Base-by-base conservation (phyloP, 30 jellyfish, hydroid and myxozoan genomes). In the Phacellophora camtschatica region DNA sequence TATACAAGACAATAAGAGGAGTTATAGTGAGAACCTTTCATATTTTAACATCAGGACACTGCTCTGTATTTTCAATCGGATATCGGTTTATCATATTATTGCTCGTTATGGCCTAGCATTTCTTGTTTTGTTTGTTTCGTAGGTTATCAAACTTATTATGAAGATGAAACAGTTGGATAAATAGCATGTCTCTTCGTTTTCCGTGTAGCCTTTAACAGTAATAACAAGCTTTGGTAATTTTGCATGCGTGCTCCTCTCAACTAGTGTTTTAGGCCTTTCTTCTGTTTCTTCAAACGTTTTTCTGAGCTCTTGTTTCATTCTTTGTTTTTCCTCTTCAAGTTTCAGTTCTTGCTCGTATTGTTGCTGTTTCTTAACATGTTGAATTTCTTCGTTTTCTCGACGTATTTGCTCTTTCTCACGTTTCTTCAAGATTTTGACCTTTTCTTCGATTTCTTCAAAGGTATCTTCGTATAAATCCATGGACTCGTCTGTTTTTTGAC, bases 401-500 rank as follows among this genome's bases (percentile, higher is more conserved):
- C 46, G 25, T 31, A 5, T 48, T 59, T 59, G 74, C 9, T 59
- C 74, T 59, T 28, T 59, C 30, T 59, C 74, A 31, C 2, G 43
- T 59, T 59, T 20, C 74, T 59, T 59, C 74, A 59, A 59, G 0
- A 31, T 59, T 59, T 59, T 59, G 46, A 59, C 30, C n/a, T 27
- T 59, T 23, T 59, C 48, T 3, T 59, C 74, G 46, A 59, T 27
- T 27, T 59, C 46, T 59, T 59, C 74, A 24, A 59, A n/a, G 12
- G n/a, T 24, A 20, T 66, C 63, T 3, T 27, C 49, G 46, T 3
- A 59, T 45, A 59, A n/a, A 27, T 45, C 74, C 39, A 59, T 19
- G 24, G 25, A 15, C 25, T 45, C 74, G 19, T 71, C 85, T 22
- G 64, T 71, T 32, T 71, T 35, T 53, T 71, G 49, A 13, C 56